phyloP scores from a whole-genome alignment of 2,113 vertebrate species.

The Carettochelys insculpta region DNA sequence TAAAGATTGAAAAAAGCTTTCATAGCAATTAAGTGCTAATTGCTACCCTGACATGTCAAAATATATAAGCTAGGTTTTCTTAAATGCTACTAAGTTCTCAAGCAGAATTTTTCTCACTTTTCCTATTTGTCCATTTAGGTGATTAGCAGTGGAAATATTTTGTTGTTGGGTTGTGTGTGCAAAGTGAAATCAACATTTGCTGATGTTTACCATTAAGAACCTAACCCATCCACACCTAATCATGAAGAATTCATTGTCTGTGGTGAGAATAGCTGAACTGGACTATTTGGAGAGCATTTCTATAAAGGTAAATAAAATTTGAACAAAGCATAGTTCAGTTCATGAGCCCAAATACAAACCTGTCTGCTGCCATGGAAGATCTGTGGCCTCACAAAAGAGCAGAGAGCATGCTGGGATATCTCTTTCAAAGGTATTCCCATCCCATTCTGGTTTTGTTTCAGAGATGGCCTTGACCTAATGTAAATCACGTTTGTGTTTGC shows the following conservation, averaged over 20 bases:
- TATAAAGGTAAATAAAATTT: neutral
- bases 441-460: neutral
- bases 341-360: neutral
- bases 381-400: neutral
- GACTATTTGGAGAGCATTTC: rapidly evolving
- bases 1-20: neutral
- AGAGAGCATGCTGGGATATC: neutral
- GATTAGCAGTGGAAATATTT: neutral
- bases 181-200: neutral
- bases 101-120: neutral
- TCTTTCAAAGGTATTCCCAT: rapidly evolving
- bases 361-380: neutral
- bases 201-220: neutral
- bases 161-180: neutral
- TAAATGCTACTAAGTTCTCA: neutral
- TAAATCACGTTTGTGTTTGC: neutral
- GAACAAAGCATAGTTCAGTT: neutral
- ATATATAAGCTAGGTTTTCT: neutral
- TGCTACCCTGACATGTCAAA: neutral
- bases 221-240: neutral
- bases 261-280: rapidly evolving
- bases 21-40: neutral
- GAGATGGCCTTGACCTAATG: neutral
- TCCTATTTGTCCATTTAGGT: neutral
- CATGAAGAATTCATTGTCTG: neutral